Conservation (phyloP, 92 coral and sea anemone species). For the Palythoa grandiflora region DNA sequence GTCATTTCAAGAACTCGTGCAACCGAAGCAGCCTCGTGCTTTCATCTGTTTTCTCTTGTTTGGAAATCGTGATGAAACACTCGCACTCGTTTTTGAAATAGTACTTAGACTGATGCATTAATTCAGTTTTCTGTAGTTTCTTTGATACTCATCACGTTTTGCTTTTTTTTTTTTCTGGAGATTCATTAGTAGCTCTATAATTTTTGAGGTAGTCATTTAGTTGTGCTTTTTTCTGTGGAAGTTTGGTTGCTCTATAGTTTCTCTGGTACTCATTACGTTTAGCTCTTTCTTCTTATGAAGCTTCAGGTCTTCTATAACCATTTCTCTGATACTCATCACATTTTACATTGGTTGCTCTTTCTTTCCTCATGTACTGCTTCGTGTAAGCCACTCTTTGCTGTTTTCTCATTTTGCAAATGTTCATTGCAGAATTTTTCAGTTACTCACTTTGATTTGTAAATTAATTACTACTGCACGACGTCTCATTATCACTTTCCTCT, state of each 20-base stretch:
- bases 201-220: constrained; percentile 19
- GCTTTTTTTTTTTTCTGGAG: constrained; percentile 33
- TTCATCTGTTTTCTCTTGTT: too few relatives aligned
- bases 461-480: background rate
- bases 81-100: too few relatives aligned
- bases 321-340: constrained; percentile 38
- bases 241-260: constrained; percentile 9
- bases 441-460: background rate
- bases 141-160: constrained; percentile 35
- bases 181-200: constrained; percentile 23
- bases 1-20: background rate
- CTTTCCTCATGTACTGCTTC: constrained; percentile 5
- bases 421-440: background rate
- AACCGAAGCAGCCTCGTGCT: too few relatives aligned
- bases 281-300: constrained; percentile 21
- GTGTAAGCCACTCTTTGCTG: constrained; percentile 11
- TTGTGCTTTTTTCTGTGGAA: background rate
- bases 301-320: constrained; percentile 14
- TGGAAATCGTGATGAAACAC: too few relatives aligned
- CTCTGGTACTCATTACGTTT: constrained; percentile 32
- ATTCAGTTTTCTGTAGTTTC: constrained; percentile 28
- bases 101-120: background rate
- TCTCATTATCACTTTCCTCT: background rate
- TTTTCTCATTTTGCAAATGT: constrained; percentile 22
- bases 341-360: constrained; percentile 11